These are phyloP conservation scores for Geococcyx californianus DNA, from an alignment of 2,113 vertebrate genomes.

Conservation along the genomic window DNA sequence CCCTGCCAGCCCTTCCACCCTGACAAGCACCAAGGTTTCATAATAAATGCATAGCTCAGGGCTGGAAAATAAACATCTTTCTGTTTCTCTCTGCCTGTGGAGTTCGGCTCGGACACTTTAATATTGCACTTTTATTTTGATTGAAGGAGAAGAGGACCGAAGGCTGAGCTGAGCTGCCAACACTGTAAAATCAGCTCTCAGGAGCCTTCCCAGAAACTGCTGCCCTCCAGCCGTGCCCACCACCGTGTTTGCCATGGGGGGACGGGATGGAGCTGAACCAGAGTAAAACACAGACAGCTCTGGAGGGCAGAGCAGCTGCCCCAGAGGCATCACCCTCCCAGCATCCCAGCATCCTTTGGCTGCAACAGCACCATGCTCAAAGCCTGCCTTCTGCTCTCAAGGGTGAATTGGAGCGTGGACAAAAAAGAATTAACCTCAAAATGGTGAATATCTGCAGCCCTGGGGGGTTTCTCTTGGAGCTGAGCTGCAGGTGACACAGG, in stretches of 20 bases:
- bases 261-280: not conserved
- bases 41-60: not conserved
- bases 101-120: not conserved
- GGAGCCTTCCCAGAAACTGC: constrained; percentile 4
- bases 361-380: not conserved
- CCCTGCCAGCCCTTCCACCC: constrained; percentile 5
- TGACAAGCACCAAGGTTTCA: not conserved
- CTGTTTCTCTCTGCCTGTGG: not conserved
- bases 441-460: not conserved
- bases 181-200: not conserved
- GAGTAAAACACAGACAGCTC: not conserved
- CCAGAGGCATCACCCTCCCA: not conserved
- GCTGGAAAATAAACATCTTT: constrained; percentile 16
- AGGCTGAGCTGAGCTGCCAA: not conserved
- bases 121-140: not conserved
- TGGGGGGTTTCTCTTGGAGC: not conserved
- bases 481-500: not conserved
- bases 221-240: not conserved
- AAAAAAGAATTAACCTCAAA: not conserved
- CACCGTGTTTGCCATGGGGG: not conserved
- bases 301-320: not conserved
- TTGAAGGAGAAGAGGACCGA: not conserved
- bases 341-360: not conserved
- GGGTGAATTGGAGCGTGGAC: not conserved
- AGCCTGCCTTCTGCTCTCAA: not conserved